Base-by-base conservation (phyloP, 2,797 vertebrate genomes). In the Rhadinocentrus ornatus region DNA sequence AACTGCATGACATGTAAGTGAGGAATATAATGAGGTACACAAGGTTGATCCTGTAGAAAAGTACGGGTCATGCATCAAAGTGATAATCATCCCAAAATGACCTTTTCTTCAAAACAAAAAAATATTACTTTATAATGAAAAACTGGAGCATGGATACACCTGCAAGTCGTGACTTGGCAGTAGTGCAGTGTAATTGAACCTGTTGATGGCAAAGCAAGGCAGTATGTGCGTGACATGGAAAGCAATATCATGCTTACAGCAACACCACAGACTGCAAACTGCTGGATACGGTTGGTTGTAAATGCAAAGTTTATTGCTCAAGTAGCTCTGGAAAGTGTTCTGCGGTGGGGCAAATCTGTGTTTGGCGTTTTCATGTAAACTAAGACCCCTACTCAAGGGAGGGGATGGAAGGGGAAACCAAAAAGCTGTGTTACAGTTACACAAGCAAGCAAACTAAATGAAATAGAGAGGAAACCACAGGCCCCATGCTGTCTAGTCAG, bases 401-500 rank as follows among this genome's bases (percentile, higher is more conserved):
- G 58, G 35, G 31, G 63, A 24, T 62, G 73, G 74, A 71, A 62
- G 76, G 41, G 75, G 62, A 68, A 77, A 69, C 64, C 77, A 61
- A 73, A 81, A 60, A 52, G n/a, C 29, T 39, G 46, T 61, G 37
- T n/a, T n/a, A n/a, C n/a, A 58, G 63, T 85, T 85, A 81, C 73
- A 86, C 69, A 82, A 77, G 62, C 10, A 35, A 80, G 78, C 78
- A 62, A 68, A 48, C 55, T 72, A 71, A 84, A 63, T 78, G 77
- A 67, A 74, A 82, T 35, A 59, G 66, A 75, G 73, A 67, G 80
- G 74, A 91, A 94, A 93, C 92, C 93, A 89, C 90, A 91, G 92
- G 93, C 93, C 90, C 90, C 91, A 78, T 71, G 69, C 78, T 88
- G 91, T 94, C 92, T 93, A 65, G 68, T n/a, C 41, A 32, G 71